Base-by-base conservation (phyloP, 1,140 invertebrate species). In the Neelides sp. region DNA sequence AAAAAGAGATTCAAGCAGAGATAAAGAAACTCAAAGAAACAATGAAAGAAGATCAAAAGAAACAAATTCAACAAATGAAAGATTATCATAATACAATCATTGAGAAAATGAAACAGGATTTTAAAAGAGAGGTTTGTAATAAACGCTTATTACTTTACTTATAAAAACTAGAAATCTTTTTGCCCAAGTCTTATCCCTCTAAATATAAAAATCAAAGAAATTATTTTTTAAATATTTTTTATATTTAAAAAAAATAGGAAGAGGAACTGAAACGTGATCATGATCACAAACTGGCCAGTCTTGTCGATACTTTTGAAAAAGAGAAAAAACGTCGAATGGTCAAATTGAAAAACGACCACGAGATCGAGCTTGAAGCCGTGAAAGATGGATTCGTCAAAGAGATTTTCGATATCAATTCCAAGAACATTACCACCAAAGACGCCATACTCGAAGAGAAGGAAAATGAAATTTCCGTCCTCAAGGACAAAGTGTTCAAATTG, bases 1-100 rank as follows among this genome's bases (percentile, higher is more conserved):
- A 7, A 7, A 32, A 32, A 32, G 7, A 10, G 15, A 4, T 22
- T 12, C 41, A 43, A 22, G 27, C 7, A 15, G 28, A 34, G 7
- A 15, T 52, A 2, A 52, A 52, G 23, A 24, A 36, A 34, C 28
- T 19, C 10, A 52, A 52, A 37, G 50, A 52, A 34, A 24, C 10
- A 10, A 4, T 52, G n/a, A 27, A 34, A 3, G 41, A 52, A n/a
- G 50, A 52, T 2, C 50, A 52, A 10, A 45, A 36, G 26, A 20
- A 19, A 28, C 41, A 45, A 45, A 44, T 52, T 32, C 12, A 20
- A n/a, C 41, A 52, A 26, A 34, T 52, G 30, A 32, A 37, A 19
- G 50, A 52, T 15, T 52, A 45, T 34, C 50, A 44, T 45, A 8
- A 4, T 23, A 36, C 50, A 2, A 26, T 52, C 15, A 22, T 45